A percentile compares a stretch with the other conserved stretches of the same genome.
Conservation (phyloP, 2,888 invertebrate species). For the Labia minor region DNA sequence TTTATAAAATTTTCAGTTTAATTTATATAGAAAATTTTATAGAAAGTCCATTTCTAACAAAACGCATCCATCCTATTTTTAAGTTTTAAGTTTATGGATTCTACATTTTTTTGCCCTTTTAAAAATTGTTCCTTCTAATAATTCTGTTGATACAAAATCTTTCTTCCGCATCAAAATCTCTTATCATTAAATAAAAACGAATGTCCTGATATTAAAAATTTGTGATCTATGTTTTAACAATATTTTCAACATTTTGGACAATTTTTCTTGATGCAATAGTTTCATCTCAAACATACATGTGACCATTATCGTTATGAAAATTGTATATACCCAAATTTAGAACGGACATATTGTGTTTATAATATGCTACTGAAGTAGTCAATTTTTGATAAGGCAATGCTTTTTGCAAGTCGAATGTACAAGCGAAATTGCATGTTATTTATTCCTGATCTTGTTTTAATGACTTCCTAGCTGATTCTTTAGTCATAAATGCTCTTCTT, state of each 20-base stretch:
- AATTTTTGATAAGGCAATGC: slow-evolving; percentile 29
- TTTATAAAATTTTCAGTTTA: slow-evolving; percentile 15
- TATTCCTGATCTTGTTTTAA: slow-evolving; percentile 26
- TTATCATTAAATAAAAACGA: slow-evolving; percentile 27
- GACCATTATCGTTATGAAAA: slow-evolving; percentile 29
- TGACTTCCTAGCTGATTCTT: slow-evolving; percentile 29
- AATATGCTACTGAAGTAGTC: slow-evolving; percentile 29
- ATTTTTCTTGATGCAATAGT: slow-evolving; percentile 28
- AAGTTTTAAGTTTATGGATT: not conserved
- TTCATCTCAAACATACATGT: slow-evolving; percentile 32
- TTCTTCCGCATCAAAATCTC: slow-evolving; percentile 25
- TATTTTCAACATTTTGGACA: slow-evolving; percentile 7
- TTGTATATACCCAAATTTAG: slow-evolving; percentile 30
- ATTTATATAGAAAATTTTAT: slow-evolving; percentile 19
- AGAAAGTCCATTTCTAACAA: slow-evolving; percentile 18
- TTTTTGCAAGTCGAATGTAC: slow-evolving; percentile 28
- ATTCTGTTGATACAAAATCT: slow-evolving; percentile 15
- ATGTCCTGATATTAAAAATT: slow-evolving; percentile 28
- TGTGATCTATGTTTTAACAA: slow-evolving; percentile 22
- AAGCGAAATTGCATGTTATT: slow-evolving; percentile 22
- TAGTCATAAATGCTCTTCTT: slow-evolving; percentile 28
- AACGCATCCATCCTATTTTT: slow-evolving; percentile 17
- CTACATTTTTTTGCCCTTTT: slow-evolving; percentile 16
- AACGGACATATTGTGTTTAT: slow-evolving; percentile 30
- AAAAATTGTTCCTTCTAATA: slow-evolving; percentile 15